Base-by-base conservation (phyloP, 92 coral and sea anemone species). In the Epizoanthus scotinus region DNA sequence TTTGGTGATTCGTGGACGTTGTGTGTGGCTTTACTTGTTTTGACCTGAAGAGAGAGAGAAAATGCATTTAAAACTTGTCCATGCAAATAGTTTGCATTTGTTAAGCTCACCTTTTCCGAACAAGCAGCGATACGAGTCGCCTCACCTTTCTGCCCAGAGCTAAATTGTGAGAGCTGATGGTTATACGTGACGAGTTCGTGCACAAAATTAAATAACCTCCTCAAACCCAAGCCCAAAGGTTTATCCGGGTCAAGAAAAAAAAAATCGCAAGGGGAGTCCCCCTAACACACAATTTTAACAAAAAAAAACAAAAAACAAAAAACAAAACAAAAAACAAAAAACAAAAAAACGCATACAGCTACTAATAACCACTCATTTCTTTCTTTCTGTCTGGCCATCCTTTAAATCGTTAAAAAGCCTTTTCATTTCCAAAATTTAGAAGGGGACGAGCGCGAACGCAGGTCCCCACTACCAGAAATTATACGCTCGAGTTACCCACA, bases 401-500 rank as follows among this genome's bases (percentile, higher is more conserved):
- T n/a, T n/a, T n/a, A n/a, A n/a, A n/a, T n/a, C n/a, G n/a, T n/a
- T n/a, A n/a, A n/a, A n/a, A n/a, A n/a, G n/a, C n/a, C n/a, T n/a
- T n/a, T n/a, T n/a, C n/a, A n/a, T n/a, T n/a, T n/a, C n/a, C n/a
- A n/a, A n/a, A n/a, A n/a, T n/a, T n/a, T n/a, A n/a, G n/a, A 20
- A 36, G 26, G 65, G 65, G 65, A 87, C 91, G 74, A 84, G 91
- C 91, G 91, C 91, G 88, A 88, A 88, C 91, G 91, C 91, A 88
- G 88, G 91, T 88, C 91, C 88, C 91, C 91, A 88, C 91, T 88
- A 88, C 88, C 91, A 88, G 91, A 88, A 88, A 88, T 88, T 84
- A 88, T 88, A 88, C 91, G 91, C 91, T 88, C 91, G 91, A 88
- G 91, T 88, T 88, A 88, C 88, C 91, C 91, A 88, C 88, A 88